Conservation (phyloP, 2,797 vertebrate species). For the Perdix hodgsoniae region DNA sequence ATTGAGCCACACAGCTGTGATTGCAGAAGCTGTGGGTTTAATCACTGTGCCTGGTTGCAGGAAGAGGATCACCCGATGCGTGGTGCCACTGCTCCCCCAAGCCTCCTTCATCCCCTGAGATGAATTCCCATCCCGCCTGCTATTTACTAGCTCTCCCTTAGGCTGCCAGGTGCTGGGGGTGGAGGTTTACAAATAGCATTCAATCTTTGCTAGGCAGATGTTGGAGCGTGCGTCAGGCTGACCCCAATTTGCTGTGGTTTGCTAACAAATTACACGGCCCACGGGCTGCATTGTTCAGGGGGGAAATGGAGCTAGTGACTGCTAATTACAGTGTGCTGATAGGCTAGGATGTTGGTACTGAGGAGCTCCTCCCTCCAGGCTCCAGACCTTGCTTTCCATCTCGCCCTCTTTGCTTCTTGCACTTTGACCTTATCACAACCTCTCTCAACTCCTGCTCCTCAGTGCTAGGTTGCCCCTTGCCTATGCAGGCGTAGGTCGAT, state of each 20-base stretch:
- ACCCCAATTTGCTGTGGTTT: accelerated
- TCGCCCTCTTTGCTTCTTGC: not conserved
- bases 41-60: not conserved
- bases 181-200: not conserved
- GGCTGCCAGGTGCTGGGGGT: not conserved
- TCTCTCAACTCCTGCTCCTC: not conserved
- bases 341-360: not conserved
- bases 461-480: not conserved
- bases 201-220: not conserved
- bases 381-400: not conserved
- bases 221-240: not conserved
- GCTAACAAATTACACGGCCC: not conserved
- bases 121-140: not conserved
- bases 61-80: not conserved
- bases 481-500: not conserved
- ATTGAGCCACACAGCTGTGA: not conserved
- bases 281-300: not conserved
- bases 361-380: not conserved
- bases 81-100: not conserved
- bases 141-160: not conserved
- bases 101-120: not conserved
- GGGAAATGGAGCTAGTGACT: not conserved
- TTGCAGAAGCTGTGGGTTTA: not conserved
- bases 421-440: not conserved
- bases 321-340: not conserved